Evolutionary conservation across 2,888 invertebrate genomes (phyloP).

Genomic region (Mechanitis messenoides): DNA sequence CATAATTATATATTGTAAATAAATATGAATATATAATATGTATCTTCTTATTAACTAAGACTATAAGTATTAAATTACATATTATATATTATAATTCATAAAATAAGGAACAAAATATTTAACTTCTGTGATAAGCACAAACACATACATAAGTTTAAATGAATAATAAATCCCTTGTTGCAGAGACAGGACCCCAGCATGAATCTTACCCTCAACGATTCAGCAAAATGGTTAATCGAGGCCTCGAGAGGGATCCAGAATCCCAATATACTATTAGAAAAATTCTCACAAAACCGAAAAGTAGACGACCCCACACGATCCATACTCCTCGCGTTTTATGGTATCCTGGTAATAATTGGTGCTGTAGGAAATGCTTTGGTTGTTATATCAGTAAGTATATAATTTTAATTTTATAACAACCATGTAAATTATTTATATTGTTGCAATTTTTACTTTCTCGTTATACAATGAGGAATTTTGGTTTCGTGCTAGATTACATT

Average conservation of each 20-base stretch:
- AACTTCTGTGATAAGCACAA: too few relatives aligned
- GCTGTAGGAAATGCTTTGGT: constrained; percentile 91
- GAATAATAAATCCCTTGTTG: constrained; percentile 39
- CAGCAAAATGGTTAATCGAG: constrained; percentile 67
- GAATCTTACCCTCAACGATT: constrained; percentile 58
- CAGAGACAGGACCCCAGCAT: constrained; percentile 59
- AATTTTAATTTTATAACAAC: too few relatives aligned
- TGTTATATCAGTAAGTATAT: constrained; percentile 78
- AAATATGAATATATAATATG: too few relatives aligned
- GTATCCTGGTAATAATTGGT: constrained; percentile 86
- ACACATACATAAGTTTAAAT: background rate
- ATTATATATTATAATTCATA: too few relatives aligned
- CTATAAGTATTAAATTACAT: too few relatives aligned
- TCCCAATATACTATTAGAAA: constrained; percentile 72
- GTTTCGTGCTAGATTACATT: too few relatives aligned
- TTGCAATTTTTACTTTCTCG: too few relatives aligned
- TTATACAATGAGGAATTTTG: too few relatives aligned
- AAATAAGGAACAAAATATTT: too few relatives aligned
- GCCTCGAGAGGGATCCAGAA: constrained; percentile 61
- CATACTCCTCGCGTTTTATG: constrained; percentile 82
- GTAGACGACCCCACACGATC: constrained; percentile 83
- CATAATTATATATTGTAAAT: too few relatives aligned
- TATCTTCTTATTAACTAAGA: too few relatives aligned
- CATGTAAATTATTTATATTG: too few relatives aligned
- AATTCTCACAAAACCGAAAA: constrained; percentile 81